These are phyloP conservation scores for Sapajus apella DNA, from an alignment of 2,113 vertebrate genomes.

Conservation along the genomic window DNA sequence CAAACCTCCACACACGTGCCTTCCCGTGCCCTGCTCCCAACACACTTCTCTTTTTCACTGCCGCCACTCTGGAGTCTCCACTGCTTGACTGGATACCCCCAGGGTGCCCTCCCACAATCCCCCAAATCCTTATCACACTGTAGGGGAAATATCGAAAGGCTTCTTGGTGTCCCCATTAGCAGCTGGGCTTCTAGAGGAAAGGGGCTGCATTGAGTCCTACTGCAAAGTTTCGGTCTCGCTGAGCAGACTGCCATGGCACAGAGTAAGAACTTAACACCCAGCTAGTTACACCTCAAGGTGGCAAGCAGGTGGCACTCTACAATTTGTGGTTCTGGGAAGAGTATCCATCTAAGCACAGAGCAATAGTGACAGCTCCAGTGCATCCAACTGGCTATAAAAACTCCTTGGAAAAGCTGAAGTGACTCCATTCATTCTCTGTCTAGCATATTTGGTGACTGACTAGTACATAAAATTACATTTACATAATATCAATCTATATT, in stretches of 20 bases:
- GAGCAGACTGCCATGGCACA: not conserved
- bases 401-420: not conserved
- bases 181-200: not conserved
- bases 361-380: not conserved
- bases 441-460: not conserved
- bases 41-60: not conserved
- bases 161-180: not conserved
- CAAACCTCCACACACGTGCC: not conserved
- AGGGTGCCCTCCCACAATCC: not conserved
- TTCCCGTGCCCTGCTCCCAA: not conserved
- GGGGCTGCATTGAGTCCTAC: rapidly evolving
- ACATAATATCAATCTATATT: not conserved
- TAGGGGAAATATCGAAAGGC: not conserved
- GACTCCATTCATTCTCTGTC: not conserved
- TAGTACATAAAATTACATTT: not conserved
- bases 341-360: not conserved
- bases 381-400: not conserved
- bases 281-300: rapidly evolving
- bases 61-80: not conserved
- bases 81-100: not conserved
- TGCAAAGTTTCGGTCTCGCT: not conserved
- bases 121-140: no score
- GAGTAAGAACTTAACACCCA: not conserved
- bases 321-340: no score
- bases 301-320: not conserved